A percentile compares a stretch with the other conserved stretches of the same genome.
Conservation (phyloP, 2,113 vertebrate species). For the Maccullochella peelii region DNA sequence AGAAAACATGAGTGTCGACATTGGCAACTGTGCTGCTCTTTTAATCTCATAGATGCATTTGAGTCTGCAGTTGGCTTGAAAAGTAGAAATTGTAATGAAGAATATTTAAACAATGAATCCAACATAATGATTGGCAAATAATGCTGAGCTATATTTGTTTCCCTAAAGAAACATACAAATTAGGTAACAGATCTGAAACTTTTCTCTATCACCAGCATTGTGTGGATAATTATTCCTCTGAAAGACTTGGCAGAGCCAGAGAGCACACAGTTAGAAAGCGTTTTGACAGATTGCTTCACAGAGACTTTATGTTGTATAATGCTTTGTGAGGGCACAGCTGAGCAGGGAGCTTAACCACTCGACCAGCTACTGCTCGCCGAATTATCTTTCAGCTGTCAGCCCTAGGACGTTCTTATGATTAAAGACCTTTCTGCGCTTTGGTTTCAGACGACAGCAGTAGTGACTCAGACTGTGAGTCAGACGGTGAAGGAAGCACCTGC, state of each 20-base stretch:
- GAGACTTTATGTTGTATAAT: constrained; percentile 27
- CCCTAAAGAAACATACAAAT: background rate
- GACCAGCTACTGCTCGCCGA: background rate
- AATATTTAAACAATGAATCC: background rate
- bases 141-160: background rate
- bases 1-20: background rate
- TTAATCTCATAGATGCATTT: background rate
- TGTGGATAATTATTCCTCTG: constrained; percentile 13
- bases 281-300: constrained; percentile 12
- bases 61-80: background rate
- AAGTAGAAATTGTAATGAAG: background rate
- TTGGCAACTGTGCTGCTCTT: constrained; percentile 12
- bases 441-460: constrained; percentile 88
- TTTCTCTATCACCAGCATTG: constrained; percentile 1
- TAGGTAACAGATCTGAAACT: background rate
- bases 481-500: constrained; percentile 90
- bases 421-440: constrained; percentile 35
- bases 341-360: constrained; percentile 26
- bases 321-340: constrained; percentile 11
- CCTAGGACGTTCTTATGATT: background rate
- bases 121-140: background rate
- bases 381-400: constrained; percentile 16
- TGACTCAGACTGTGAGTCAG: constrained; percentile 94
- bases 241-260: background rate
- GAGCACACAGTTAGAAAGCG: background rate